Percentiles rank a stretch among this genome's conserved stretches.
Evolutionary conservation across 1,140 invertebrate species (phyloP).

Genomic region (Saccostrea echinata): DNA sequence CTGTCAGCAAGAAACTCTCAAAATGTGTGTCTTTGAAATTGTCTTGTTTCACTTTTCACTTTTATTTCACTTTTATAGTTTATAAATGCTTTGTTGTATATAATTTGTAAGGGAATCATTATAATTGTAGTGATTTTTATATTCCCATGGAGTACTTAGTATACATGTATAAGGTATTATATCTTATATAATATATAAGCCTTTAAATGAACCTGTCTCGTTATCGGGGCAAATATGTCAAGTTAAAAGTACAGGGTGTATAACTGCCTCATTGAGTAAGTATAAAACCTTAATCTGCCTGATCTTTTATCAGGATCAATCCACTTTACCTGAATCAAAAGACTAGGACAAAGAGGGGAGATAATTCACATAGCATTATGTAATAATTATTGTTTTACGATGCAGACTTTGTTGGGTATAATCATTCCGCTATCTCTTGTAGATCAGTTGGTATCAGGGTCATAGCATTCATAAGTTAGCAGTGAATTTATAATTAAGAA

Average conservation of each 20-base stretch:
- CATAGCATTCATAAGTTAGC: too few relatives aligned
- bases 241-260: not conserved
- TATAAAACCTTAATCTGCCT: not conserved
- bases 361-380: not conserved
- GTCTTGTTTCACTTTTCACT: not conserved
- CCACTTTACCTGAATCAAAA: not conserved
- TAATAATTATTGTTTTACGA: conserved; percentile 12
- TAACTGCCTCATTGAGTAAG: not conserved
- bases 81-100: too few relatives aligned
- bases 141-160: not conserved
- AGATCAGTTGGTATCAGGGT: too few relatives aligned
- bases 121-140: not conserved
- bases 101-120: too few relatives aligned
- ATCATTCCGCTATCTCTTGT: too few relatives aligned
- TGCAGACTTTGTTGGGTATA: too few relatives aligned
- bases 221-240: not conserved
- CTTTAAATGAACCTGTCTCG: not conserved
- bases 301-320: not conserved
- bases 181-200: not conserved
- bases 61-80: not conserved
- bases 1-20: not conserved
- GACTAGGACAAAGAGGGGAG: not conserved
- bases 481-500: too few relatives aligned
- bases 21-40: not conserved
- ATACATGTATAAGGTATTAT: not conserved